Evolutionary conservation across 2,113 vertebrate species (phyloP).

Genomic region (Phylloscopus whistleri): DNA sequence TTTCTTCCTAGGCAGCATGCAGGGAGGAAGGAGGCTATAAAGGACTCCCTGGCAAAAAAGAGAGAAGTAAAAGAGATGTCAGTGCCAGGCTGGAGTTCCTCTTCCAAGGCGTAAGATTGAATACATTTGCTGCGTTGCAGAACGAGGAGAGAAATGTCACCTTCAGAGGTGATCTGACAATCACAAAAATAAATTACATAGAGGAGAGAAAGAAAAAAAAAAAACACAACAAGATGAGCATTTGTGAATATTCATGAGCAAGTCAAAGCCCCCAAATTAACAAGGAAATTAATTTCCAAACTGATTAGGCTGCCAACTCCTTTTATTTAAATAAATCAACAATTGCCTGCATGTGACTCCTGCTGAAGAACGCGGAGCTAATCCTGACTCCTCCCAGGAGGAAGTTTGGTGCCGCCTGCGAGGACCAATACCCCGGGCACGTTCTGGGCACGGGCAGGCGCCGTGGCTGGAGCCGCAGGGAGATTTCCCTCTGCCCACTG

Average conservation of each 20-base stretch:
- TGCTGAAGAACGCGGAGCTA: not conserved
- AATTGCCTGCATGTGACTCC: constrained; percentile 51
- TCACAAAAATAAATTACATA: constrained; percentile 46
- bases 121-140: not conserved
- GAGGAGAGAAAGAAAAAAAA: not conserved
- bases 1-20: not conserved
- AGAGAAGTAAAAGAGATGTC: not conserved
- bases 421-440: not conserved
- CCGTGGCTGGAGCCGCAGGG: not conserved
- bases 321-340: constrained; percentile 68
- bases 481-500: not conserved
- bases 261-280: constrained; percentile 64
- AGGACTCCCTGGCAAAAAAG: not conserved
- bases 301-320: constrained; percentile 66
- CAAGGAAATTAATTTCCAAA: constrained; percentile 69
- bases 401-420: not conserved
- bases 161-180: constrained; percentile 67
- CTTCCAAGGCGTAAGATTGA: not conserved
- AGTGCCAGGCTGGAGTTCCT: not conserved
- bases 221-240: not conserved
- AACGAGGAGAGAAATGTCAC: constrained; percentile 47
- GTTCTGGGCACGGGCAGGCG: not conserved
- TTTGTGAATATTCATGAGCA: constrained; percentile 68
- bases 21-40: not conserved
- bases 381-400: not conserved